phyloP scores from a whole-genome alignment of 1,140 invertebrate genomes.

The Eriosoma lanigerum region DNA sequence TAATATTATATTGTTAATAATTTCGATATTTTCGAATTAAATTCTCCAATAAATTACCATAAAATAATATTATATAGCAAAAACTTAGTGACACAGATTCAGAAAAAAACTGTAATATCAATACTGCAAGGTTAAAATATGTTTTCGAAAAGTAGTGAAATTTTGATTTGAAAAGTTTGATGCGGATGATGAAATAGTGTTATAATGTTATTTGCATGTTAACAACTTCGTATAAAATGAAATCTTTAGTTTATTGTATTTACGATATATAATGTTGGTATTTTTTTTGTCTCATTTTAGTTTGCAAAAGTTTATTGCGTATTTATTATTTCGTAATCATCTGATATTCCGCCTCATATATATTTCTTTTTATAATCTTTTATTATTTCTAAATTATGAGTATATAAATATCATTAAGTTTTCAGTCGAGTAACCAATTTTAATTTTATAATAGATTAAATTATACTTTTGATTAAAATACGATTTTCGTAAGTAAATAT shows the following conservation, averaged over 20 bases:
- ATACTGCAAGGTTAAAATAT: background rate
- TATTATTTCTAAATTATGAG: too few relatives aligned
- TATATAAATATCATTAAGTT: too few relatives aligned
- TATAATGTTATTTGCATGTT: conserved; percentile 23
- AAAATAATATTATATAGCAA: background rate
- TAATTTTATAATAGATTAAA: too few relatives aligned
- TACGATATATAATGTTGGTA: background rate
- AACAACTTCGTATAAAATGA: background rate
- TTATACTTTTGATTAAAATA: too few relatives aligned
- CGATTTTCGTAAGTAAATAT: too few relatives aligned
- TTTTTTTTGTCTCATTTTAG: background rate
- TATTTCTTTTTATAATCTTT: too few relatives aligned
- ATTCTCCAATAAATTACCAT: background rate
- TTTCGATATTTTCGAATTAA: too few relatives aligned
- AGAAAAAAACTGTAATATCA: background rate
- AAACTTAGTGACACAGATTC: background rate
- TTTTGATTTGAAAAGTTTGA: conserved; percentile 23
- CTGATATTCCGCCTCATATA: background rate
- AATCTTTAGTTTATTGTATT: background rate
- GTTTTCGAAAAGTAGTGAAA: background rate
- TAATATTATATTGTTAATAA: too few relatives aligned
- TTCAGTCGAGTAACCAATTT: too few relatives aligned
- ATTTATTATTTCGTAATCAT: background rate
- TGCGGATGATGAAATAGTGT: background rate
- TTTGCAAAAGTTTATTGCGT: background rate